These are phyloP conservation scores for Hirudo medicinalis DNA, from an alignment of 1,140 invertebrate species.

Conservation along the genomic window DNA sequence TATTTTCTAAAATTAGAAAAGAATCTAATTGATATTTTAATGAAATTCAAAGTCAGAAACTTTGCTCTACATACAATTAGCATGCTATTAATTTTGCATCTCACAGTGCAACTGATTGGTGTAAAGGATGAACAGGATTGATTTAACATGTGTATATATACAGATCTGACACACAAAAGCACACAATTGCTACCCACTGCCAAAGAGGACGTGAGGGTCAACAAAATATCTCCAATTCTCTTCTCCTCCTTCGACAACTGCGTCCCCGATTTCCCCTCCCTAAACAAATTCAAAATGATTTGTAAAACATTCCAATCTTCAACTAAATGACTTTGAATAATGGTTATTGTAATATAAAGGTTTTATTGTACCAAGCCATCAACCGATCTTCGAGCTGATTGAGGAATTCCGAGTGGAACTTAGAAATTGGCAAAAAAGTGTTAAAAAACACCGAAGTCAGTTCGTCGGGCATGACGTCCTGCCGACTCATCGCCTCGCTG, in stretches of 20 bases:
- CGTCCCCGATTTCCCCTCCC: constrained; percentile 9
- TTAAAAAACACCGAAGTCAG: constrained; percentile 45
- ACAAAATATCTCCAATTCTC: constrained; percentile 13
- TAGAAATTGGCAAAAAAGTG: constrained; percentile 52
- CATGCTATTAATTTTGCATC: too few relatives aligned
- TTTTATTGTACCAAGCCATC: constrained; percentile 47
- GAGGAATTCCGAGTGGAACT: constrained; percentile 52
- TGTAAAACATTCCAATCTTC: too few relatives aligned
- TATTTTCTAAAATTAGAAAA: too few relatives aligned
- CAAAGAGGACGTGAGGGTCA: constrained; percentile 1
- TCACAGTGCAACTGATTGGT: too few relatives aligned
- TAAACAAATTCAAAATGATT: background rate
- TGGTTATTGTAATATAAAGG: background rate
- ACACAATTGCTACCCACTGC: background rate
- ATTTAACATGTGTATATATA: too few relatives aligned
- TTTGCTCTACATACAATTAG: too few relatives aligned
- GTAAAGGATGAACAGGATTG: too few relatives aligned
- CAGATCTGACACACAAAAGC: too few relatives aligned
- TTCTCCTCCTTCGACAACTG: constrained; percentile 4
- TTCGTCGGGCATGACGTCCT: constrained; percentile 47
- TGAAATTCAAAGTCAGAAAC: too few relatives aligned
- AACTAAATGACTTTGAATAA: constrained; percentile 5
- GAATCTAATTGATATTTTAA: too few relatives aligned
- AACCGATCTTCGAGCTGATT: constrained; percentile 56
- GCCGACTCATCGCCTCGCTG: constrained; percentile 50